Evolutionary conservation across 2,113 vertebrate species (phyloP), one percentile per base, ranked within the genome.

Genomic region (Tachysurus vachellii): DNA sequence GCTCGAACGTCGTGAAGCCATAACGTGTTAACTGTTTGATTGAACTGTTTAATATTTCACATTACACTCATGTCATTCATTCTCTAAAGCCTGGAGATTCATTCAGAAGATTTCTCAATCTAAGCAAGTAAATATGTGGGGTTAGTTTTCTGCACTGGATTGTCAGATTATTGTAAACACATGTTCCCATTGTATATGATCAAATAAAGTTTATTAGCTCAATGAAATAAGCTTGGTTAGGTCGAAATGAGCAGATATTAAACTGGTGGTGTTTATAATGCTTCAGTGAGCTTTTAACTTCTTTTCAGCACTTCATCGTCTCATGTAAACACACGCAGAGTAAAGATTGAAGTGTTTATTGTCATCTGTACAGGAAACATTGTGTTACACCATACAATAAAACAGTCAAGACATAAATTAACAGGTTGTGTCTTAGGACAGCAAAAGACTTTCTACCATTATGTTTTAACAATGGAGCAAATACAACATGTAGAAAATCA

Each of bases 131-230:
- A 73, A 73, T 21, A 44, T 44, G 44, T 44, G 1, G 19, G 0
- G 17, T 44, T n/a, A 64, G n/a, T 64, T 13, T 11, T n/a, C 70
- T 44, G 36, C 8, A 9, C 1, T 44, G 70, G 44, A 11, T 11
- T 76, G 44, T 26, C 10, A 42, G 73, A 50, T 50, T 75, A 44
- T 75, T 75, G 42, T 47, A 23, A 75, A 75, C 42, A 75, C 23
- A 2, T 44, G 16, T 75, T 47, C 44, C 5, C 70, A 8, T 8
- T 73, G 36, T 73, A 44, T 44, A 44, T 73, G 73, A 50, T 50
- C 44, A 50, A 50, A 76, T 73, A 50, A 76, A 76, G 44, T 76
- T n/a, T 76, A 76, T 76, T 5, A 76, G 42, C 44, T 76, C 44
- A 76, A 26, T 14, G 23, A 50, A 76, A 50, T 14, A n/a, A 76